Base-by-base conservation (phyloP, 2,888 invertebrate species). In the Amblyjoppa fuscipennis region DNA sequence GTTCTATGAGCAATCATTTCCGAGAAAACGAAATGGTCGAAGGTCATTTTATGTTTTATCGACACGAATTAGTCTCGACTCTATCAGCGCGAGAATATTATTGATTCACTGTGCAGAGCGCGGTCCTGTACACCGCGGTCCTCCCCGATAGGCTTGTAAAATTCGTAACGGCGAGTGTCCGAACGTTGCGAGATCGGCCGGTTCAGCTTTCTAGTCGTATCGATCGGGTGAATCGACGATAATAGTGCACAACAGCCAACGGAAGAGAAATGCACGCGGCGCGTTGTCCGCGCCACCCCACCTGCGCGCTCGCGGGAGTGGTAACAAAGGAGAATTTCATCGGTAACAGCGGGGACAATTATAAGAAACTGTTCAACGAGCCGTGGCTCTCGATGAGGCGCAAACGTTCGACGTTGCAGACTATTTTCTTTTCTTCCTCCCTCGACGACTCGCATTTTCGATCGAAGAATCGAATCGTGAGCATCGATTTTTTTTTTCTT, bases 191-290 rank as follows among this genome's bases (percentile, higher is more conserved):
- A 56, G 51, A 59, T 75, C 61, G 49, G 53, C 41, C 11, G 41
- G 79, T 79, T 71, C 74, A 53, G 53, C 82, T 82, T 85, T 82
- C 85, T 82, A 82, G 56, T 80, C 75, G 71, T 79, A 86, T 80
- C 83, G 83, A 85, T 80, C 74, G 56, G 73, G 51, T 49, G 68
- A 76, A 80, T 68, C 59, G 34, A 16, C 81, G 78, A 68, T 81
- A 74, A 78, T 83, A 53, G 77, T 68, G 34, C 51, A 68, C 59
- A 61, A 51, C 59, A 56, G 56, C 61, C 69, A 69, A 73, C 51
- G 73, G 77, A 74, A 80, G 83, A 77, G 83, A 86, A 85, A 83
- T 79, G 79, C 69, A 45, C 49, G 28, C 16, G 45, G 45, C 51
- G 84, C 61, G 28, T 9, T 13, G 69, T 9, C 66, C 25, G 16